Evolutionary conservation across 2,797 vertebrate genomes (phyloP), one percentile per base, ranked within the genome.

Genomic region (Sebastiscus tertius): DNA sequence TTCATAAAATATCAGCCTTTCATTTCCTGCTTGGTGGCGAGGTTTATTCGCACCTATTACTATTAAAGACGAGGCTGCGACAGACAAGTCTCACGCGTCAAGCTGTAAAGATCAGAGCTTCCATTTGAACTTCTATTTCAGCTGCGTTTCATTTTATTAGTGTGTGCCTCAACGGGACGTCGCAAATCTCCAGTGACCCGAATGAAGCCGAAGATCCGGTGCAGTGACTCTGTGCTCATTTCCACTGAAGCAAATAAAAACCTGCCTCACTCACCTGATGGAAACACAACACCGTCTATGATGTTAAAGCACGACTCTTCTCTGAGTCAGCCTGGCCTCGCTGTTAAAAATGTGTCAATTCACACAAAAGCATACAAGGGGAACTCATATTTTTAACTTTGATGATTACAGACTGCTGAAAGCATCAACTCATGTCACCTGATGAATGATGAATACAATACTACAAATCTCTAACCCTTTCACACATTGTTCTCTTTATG

Each of bases 121-220:
- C 65, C 61, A 77, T 84, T 85, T 84, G 64, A 42, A 69, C 58
- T 64, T 70, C 24, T 77, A 4, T 70, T 78, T n/a, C 31, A 31
- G 60, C 24, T 60, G 61, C 7, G 14, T 80, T 81, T 79, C 13
- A 75, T 72, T 77, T 81, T 33, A 81, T 72, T 64, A 46, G 63
- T n/a, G 31, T 64, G 72, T 24, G 42, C 72, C 70, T 72, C 72
- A 71, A 74, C 5, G 10, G 49, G 64, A 56, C 2, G 9, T 34
- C 54, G 20, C 73, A 72, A 46, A 82, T 86, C 69, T 77, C 26
- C 65, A 6, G 65, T 26, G 76, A 82, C 76, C 79, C 55, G 10
- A 46, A 33, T 6, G 33, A 73, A 71, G 61, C n/a, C 1, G 75
- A 58, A 58, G 81, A 83, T 42, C 42, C 42, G 18, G 29, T 4